A percentile compares a stretch with the other conserved stretches of the same genome.
Evolutionary conservation across 35 echinoderm and acorn worm genomes (phyloP).

Genomic region (Apostichopus parvimensis): DNA sequence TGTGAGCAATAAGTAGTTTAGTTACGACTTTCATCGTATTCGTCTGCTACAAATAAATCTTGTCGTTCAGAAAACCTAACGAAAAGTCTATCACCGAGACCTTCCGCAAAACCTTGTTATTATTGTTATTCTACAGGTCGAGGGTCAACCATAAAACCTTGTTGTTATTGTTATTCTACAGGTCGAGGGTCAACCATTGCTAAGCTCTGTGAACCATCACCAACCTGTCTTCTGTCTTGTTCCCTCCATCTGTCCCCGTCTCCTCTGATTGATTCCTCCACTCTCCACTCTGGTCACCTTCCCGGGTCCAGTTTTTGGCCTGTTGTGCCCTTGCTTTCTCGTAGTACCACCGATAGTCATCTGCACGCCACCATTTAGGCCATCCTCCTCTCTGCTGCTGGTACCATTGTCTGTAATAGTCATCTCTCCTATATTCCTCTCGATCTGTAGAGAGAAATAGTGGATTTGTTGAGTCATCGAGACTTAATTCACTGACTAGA

Average conservation of each 20-base stretch:
- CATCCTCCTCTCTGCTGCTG: background rate
- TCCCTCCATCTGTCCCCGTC: background rate
- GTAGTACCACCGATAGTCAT: constrained; percentile 24
- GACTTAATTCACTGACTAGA: too few relatives aligned
- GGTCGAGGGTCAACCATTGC: too few relatives aligned
- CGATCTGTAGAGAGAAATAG: constrained; percentile 5
- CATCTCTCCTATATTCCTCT: constrained; percentile 32
- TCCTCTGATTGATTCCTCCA: constrained; percentile 26
- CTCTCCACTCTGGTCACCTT: constrained; percentile 47
- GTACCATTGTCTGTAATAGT: constrained; percentile 37
- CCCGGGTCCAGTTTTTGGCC: constrained; percentile 27
- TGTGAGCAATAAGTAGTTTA: too few relatives aligned
- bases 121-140: too few relatives aligned
- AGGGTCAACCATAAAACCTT: too few relatives aligned
- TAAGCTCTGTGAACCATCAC: too few relatives aligned
- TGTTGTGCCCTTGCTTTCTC: constrained; percentile 26
- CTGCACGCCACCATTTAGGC: constrained; percentile 14
- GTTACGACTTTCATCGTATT: too few relatives aligned
- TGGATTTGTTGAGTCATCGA: background rate
- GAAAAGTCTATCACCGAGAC: too few relatives aligned
- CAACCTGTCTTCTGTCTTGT: background rate
- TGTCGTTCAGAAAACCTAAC: too few relatives aligned
- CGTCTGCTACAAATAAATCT: too few relatives aligned
- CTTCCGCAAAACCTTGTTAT: too few relatives aligned
- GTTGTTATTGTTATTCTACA: too few relatives aligned